Evolutionary conservation across 2,797 vertebrate genomes (phyloP), one percentile per base, ranked within the genome.

Genomic region (Zenarchopterus dispar): DNA sequence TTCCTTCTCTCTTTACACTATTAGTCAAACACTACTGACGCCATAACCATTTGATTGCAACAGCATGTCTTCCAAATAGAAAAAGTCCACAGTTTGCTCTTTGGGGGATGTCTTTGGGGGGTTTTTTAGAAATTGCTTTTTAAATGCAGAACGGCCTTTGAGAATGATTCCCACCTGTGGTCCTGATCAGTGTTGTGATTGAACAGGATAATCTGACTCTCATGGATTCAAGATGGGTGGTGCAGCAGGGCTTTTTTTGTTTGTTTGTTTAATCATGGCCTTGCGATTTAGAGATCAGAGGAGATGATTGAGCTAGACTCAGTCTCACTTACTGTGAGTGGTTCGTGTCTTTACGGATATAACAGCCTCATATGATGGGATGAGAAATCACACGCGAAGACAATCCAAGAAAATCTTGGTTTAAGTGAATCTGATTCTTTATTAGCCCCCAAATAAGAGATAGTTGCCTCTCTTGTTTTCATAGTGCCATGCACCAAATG

Each of bases 101-200:
- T 66, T 28, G 56, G 73, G 62, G 69, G 67, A 59, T 59, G 77
- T 74, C 62, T 86, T 77, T 50, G 58, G 80, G 67, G 62, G 49
- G 46, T 75, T 82, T 84, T 75, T 82, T 84, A 65, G 70, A 81
- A 86, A 87, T 88, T 70, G 75, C 78, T 85, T 85, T 87, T 80
- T 84, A 86, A 91, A 89, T 67, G 85, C 85, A 83, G 84, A 80
- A 36, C 77, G 78, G 81, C 71, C 83, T 91, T 75, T 82, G 82
- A 61, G 80, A 93, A 93, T 90, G 85, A 89, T 80, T 93, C 77
- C 92, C 92, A 93, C 89, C 90, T 93, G 92, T 85, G 84, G 47
- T 58, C 55, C 77, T 65, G 49, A 77, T 62, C 56, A 63, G 67
- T 45, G 71, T 63, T 70, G 53, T 70, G 79, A 82, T 69, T 53